Evolutionary conservation across 64 coral and sea anemone species (phyloP).

Genomic region (Trachythela sp.): DNA sequence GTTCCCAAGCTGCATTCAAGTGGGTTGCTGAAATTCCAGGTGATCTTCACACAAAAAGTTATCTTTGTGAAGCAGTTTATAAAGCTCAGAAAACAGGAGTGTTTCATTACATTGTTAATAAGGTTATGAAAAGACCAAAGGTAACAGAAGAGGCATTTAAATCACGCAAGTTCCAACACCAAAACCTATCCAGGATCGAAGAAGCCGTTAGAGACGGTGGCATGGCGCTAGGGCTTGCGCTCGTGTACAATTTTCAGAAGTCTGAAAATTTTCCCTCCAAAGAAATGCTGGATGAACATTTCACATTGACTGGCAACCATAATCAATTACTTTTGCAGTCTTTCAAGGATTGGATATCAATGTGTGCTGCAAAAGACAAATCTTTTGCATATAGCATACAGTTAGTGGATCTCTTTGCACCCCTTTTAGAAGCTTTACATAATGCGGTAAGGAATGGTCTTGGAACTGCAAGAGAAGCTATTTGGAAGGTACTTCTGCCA

Average conservation of each 20-base stretch:
- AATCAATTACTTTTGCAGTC: not conserved
- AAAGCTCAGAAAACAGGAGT: conserved; percentile 12
- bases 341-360: conserved; percentile 8
- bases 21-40: conserved; percentile 15
- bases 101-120: conserved; percentile 8
- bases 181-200: not conserved
- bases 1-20: not conserved
- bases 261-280: not conserved
- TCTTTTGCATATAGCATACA: not conserved
- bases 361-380: not conserved
- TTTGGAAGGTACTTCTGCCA: not conserved
- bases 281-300: not conserved
- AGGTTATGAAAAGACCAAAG: conserved; percentile 2
- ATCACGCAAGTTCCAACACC: not conserved
- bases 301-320: not conserved
- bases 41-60: not conserved
- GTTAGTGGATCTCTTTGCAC: not conserved
- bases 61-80: not conserved
- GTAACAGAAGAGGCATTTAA: conserved; percentile 14
- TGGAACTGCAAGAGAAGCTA: not conserved
- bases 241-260: not conserved
- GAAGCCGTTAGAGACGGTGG: conserved; percentile 18
- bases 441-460: not conserved
- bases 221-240: not conserved
- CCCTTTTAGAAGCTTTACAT: not conserved